phyloP scores from a whole-genome alignment of 2,797 vertebrate species.

The Petrocephalus schoutedeni region DNA sequence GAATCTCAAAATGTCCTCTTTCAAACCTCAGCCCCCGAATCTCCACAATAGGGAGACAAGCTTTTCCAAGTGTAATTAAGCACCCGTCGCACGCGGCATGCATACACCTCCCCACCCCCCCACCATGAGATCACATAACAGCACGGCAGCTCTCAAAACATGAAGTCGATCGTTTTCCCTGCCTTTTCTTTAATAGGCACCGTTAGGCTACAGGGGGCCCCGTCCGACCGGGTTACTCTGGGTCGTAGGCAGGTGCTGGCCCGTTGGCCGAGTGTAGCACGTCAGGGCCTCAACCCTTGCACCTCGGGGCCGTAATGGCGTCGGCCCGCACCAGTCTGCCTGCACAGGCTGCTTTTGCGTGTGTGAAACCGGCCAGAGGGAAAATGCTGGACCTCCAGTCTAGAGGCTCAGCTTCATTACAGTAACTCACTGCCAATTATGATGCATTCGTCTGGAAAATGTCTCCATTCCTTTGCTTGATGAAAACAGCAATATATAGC shows the following conservation, averaged over 20 bases:
- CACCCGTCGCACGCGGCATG: neutral
- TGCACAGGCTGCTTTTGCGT: neutral
- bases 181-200: neutral
- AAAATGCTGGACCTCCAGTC: neutral
- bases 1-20: conserved; percentile 6
- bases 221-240: neutral
- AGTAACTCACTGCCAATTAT: neutral
- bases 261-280: neutral
- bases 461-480: neutral
- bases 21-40: conserved; percentile 16
- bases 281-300: neutral
- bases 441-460: neutral
- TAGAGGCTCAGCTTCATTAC: neutral
- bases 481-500: neutral
- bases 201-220: neutral
- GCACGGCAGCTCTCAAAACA: neutral
- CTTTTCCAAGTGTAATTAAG: conserved; percentile 8
- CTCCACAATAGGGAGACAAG: neutral
- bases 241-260: neutral
- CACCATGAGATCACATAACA: neutral
- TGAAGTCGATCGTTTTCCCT: neutral
- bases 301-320: neutral
- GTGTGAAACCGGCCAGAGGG: neutral
- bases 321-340: neutral
- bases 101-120: neutral